These are phyloP conservation scores for Daktulosphaira vitifoliae DNA, from an alignment of 1,140 invertebrate genomes.

Conservation along the genomic window DNA sequence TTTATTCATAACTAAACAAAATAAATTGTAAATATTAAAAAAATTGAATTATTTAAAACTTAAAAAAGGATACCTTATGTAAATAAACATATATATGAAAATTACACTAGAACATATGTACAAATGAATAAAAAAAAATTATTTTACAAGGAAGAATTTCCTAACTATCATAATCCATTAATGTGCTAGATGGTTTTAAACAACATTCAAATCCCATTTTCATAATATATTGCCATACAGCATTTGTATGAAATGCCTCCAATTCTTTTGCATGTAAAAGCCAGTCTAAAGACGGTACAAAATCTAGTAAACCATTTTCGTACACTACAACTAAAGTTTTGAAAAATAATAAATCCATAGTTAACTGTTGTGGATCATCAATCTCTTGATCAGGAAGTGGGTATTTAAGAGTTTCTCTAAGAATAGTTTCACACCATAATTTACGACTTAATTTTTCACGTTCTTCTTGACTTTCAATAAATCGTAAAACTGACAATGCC, in stretches of 20 bases:
- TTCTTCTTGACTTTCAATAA: background rate
- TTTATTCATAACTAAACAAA: too few species aligned
- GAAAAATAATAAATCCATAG: background rate
- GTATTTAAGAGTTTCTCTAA: slow-evolving; percentile 22
- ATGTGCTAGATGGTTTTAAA: background rate
- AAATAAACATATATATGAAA: too few species aligned
- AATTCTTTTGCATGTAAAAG: slow-evolving; percentile 2
- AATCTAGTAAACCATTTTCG: background rate
- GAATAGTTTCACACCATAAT: slow-evolving; percentile 15
- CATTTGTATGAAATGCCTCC: slow-evolving; percentile 8
- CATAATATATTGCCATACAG: slow-evolving; percentile 25
- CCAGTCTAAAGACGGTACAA: slow-evolving; percentile 16
- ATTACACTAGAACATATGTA: too few species aligned
- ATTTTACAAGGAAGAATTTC: too few species aligned
- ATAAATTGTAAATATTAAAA: too few species aligned
- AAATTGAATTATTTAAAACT: too few species aligned
- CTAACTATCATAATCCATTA: slow-evolving; percentile 4
- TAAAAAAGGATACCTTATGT: too few species aligned
- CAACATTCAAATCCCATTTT: slow-evolving; percentile 29
- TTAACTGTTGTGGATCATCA: background rate
- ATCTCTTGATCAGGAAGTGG: slow-evolving; percentile 11
- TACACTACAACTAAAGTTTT: background rate
- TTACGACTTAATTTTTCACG: background rate
- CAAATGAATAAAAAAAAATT: too few species aligned
- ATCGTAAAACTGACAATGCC: slow-evolving; percentile 8